These are phyloP conservation scores for Lepas anatifera DNA, from an alignment of 2,888 invertebrate species.

Conservation along the genomic window DNA sequence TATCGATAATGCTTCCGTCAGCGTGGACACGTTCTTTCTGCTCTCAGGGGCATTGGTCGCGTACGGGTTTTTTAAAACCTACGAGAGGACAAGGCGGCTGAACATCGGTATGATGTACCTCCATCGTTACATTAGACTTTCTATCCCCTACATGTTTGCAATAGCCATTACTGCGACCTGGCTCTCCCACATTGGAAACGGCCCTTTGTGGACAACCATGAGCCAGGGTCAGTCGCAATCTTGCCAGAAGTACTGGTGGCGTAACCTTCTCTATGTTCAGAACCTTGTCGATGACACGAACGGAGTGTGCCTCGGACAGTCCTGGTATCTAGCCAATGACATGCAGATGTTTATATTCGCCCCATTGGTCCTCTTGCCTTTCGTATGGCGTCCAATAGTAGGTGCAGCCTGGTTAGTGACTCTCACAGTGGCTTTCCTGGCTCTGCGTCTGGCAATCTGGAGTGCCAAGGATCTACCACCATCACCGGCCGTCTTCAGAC, in stretches of 20 bases:
- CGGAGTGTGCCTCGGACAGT: neutral
- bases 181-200: neutral
- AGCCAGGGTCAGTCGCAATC: too few relatives aligned
- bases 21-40: slow-evolving; percentile 22
- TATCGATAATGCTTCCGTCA: slow-evolving; percentile 17
- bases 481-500: neutral
- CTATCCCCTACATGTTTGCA: neutral
- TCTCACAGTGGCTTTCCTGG: neutral
- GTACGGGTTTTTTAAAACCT: slow-evolving; percentile 11
- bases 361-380: neutral
- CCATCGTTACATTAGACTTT: neutral
- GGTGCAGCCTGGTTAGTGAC: neutral
- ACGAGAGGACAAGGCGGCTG: neutral
- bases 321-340: slow-evolving; percentile 18
- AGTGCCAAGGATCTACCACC: neutral
- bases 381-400: slow-evolving; percentile 2
- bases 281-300: neutral
- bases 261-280: neutral
- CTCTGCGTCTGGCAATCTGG: neutral
- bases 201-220: neutral
- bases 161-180: neutral
- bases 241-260: neutral
- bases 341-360: slow-evolving; percentile 18
- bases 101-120: neutral
- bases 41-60: slow-evolving; percentile 20